These are phyloP conservation scores for Cerastoderma edule DNA, from an alignment of 2,888 invertebrate species.

Conservation along the genomic window DNA sequence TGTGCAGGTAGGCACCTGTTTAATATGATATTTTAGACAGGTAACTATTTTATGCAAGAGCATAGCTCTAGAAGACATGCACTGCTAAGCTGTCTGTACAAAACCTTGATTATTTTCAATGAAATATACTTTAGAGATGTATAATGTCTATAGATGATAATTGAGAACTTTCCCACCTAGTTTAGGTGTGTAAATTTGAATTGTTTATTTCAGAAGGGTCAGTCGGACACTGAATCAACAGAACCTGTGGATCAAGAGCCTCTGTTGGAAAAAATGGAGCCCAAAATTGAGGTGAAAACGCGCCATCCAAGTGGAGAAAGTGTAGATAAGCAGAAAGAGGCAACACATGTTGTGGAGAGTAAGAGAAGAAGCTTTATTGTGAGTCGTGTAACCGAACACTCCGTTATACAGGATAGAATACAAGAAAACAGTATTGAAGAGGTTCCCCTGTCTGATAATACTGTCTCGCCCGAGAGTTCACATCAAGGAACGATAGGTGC, in stretches of 20 bases:
- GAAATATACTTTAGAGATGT: no score
- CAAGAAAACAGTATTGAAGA: constrained; percentile 75
- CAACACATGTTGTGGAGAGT: constrained; percentile 69
- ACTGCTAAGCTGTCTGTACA: no score
- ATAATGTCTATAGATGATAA: no score
- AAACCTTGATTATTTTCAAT: no score
- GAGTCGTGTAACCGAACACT: constrained; percentile 68
- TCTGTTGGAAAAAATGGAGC: constrained; percentile 42
- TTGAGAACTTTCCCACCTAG: no score
- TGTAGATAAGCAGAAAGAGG: constrained; percentile 42
- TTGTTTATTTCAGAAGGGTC: constrained; percentile 65
- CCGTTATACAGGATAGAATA: constrained; percentile 68
- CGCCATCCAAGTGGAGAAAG: constrained; percentile 57
- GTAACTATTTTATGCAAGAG: no score
- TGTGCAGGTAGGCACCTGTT: no score
- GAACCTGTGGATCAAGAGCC: constrained; percentile 25
- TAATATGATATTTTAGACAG: no score
- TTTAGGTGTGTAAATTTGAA: no score
- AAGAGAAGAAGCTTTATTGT: constrained; percentile 74
- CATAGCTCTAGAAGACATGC: no score
- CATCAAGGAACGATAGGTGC: constrained; percentile 51
- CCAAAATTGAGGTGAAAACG: constrained; percentile 59
- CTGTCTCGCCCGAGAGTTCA: constrained; percentile 60
- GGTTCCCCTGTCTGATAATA: constrained; percentile 32
- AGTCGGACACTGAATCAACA: constrained; percentile 58